These are phyloP conservation scores for Ariopsis seemanni DNA, from an alignment of 2,113 vertebrate genomes.

Conservation along the genomic window DNA sequence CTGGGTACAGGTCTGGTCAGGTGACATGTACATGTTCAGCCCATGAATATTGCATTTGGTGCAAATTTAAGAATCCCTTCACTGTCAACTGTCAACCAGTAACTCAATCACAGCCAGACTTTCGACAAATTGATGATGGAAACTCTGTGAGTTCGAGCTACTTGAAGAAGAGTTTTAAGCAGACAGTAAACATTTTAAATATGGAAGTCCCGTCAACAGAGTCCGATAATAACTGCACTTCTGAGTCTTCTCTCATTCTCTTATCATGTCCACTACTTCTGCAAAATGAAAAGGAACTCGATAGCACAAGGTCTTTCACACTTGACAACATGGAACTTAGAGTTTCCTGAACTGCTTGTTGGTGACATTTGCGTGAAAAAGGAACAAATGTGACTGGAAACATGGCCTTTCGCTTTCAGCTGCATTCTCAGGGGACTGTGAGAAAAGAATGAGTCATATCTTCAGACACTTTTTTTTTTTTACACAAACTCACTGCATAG, in stretches of 20 bases:
- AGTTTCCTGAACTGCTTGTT: conserved; percentile 34
- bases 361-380: background rate
- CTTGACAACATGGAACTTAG: conserved; percentile 68
- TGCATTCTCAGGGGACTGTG: no score
- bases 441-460: background rate
- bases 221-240: conserved; percentile 27
- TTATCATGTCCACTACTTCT: conserved; percentile 53
- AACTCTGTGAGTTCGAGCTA: conserved; percentile 36
- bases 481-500: background rate
- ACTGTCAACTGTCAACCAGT: background rate
- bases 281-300: conserved; percentile 46
- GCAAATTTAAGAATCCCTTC: conserved; percentile 50
- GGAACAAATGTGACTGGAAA: background rate
- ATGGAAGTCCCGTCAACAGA: conserved; percentile 30
- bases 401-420: background rate
- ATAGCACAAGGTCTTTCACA: conserved; percentile 58
- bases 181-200: conserved; percentile 48
- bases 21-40: conserved; percentile 66
- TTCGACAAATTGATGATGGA: conserved; percentile 33
- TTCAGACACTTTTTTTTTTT: background rate
- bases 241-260: conserved; percentile 57
- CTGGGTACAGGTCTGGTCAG: conserved; percentile 65
- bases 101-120: background rate
- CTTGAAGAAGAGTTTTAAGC: conserved; percentile 32
- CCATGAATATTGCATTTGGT: conserved; percentile 66